Base-by-base conservation (phyloP, 2,113 vertebrate genomes). In the Etheostoma cragini region DNA sequence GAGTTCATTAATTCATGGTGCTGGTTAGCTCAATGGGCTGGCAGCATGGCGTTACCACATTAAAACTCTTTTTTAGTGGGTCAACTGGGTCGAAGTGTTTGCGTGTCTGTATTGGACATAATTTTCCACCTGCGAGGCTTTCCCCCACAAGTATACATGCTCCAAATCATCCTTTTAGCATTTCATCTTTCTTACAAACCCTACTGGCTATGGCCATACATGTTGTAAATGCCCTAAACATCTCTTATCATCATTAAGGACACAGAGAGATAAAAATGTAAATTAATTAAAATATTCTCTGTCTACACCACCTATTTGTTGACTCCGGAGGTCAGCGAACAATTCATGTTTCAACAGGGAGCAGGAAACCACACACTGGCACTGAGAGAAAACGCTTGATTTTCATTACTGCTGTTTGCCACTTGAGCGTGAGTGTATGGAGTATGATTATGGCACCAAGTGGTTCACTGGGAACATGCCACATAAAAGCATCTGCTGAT, bases 401-500 rank as follows among this genome's bases (percentile, higher is more conserved):
- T 85, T 86, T 87, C 85, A 91, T 87, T 85, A 83, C 76, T 0
- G 60, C 79, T 57, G 70, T 67, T 82, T 67, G 24, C 76, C 72
- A 84, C 83, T 87, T 58, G 47, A 68, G 76, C 72, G 13, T 5
- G 64, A 92, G 91, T 76, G 86, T 74, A 75, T 68, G 21, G 73
- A 82, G 75, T 82, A 60, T 78, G 81, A 88, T 87, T 81, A 85
- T 69, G 83, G 66, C 68, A 82, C 52, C 74, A 53, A 58, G 54
- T 35, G 64, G 66, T 64, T 78, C 73, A 80, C 61, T 73, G 72
- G 67, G 76, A 77, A 83, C 63, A 62, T 17, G 80, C 76, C 79
- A 87, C 72, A 80, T 72, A 83, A 82, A 84, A 86, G 78, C 76
- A 75, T 82, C 78, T 78, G 79, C 87, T 76, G 86, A 86, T 82